Evolutionary conservation across 2,113 vertebrate species (phyloP).

Genomic region (Pterocles gutturalis): DNA sequence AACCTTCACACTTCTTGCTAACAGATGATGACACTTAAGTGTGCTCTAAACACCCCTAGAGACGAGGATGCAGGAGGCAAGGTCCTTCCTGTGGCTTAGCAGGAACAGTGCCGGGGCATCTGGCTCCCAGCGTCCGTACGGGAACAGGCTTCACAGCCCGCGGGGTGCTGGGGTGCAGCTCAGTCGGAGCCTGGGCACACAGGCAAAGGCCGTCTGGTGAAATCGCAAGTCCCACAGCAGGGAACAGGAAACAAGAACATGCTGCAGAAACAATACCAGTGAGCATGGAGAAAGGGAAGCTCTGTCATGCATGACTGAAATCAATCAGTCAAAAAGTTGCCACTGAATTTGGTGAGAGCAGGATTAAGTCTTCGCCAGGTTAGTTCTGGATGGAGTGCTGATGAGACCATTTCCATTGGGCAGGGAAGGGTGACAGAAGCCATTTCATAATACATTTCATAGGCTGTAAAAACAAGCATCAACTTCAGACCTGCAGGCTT

Average conservation of each 20-base stretch:
- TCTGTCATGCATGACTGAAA: background rate
- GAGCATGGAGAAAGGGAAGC: fast-evolving
- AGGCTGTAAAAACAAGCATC: background rate
- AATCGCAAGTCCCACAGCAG: background rate
- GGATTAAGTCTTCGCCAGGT: background rate
- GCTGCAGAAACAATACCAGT: background rate
- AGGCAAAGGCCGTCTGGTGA: fast-evolving
- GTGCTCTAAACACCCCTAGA: background rate
- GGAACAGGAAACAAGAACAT: background rate
- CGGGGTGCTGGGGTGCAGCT: background rate
- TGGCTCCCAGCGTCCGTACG: fast-evolving
- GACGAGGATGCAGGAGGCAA: fast-evolving
- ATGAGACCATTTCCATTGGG: background rate
- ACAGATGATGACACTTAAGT: background rate
- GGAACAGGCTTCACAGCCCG: background rate
- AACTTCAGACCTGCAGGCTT: background rate
- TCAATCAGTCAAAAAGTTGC: background rate
- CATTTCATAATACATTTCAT: background rate
- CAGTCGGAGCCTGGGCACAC: background rate
- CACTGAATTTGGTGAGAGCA: background rate
- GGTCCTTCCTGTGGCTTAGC: background rate
- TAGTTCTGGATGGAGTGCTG: background rate
- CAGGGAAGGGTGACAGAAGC: background rate
- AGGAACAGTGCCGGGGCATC: background rate
- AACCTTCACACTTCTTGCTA: background rate